phyloP scores from a whole-genome alignment of 2,113 vertebrate genomes.

The Porphyrio hochstetteri region DNA sequence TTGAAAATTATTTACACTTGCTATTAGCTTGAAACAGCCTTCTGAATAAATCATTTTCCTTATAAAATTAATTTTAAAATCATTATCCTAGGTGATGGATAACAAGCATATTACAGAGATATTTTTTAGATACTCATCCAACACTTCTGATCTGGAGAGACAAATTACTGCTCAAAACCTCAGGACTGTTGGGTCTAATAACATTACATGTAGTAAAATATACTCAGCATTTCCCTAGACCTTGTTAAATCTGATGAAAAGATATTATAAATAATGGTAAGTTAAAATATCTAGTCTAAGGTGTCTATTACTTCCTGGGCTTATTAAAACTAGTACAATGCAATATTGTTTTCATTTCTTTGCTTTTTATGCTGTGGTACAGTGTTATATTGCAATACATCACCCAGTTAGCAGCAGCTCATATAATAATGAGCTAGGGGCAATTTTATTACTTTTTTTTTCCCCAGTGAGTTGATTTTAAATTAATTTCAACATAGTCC shows the following conservation, averaged over 20 bases:
- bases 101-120: not conserved
- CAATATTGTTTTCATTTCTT: not conserved
- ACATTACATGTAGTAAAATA: not conserved
- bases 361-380: not conserved
- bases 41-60: not conserved
- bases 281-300: not conserved
- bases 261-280: not conserved
- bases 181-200: not conserved
- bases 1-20: not conserved
- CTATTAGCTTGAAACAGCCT: not conserved
- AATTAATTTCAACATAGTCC: not conserved
- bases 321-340: conserved; percentile 13
- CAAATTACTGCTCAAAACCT: not conserved
- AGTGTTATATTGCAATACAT: not conserved
- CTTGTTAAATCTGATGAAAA: not conserved
- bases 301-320: not conserved
- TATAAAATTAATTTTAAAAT: not conserved
- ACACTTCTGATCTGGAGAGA: not conserved
- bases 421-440: not conserved
- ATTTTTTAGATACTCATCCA: not conserved
- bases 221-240: not conserved
- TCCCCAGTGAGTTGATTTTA: not conserved
- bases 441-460: not conserved
- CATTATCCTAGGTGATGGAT: not conserved
- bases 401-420: not conserved